Conservation (phyloP, 2,888 invertebrate genomes). For the Hemicrepidius hirtus region DNA sequence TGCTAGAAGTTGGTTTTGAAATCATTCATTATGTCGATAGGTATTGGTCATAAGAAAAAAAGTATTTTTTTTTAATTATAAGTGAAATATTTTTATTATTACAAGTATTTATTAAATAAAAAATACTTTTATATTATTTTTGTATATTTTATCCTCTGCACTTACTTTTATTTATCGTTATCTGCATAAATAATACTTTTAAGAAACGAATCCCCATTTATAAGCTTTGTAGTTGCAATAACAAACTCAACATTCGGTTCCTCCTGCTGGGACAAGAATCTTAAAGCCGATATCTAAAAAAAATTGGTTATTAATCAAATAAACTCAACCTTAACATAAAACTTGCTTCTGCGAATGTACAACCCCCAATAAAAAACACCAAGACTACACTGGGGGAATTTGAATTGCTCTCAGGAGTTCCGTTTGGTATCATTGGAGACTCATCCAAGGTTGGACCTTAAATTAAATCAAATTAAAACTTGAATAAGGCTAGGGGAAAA, state of each 20-base stretch:
- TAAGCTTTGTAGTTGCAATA: conserved; percentile 92
- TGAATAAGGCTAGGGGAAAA: too few relatives aligned
- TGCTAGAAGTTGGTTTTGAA: conserved; percentile 95
- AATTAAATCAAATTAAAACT: too few relatives aligned
- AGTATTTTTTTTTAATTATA: neutral
- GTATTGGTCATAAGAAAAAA: conserved; percentile 67
- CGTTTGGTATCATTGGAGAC: conserved; percentile 71
- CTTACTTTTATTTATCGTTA: conserved; percentile 23
- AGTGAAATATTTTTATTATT: conserved; percentile 1
- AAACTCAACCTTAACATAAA: neutral
- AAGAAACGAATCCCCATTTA: conserved; percentile 92
- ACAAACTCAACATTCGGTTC: conserved; percentile 92
- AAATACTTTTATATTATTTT: too few relatives aligned
- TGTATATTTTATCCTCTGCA: too few relatives aligned
- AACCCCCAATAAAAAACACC: conserved; percentile 97
- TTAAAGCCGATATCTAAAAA: conserved; percentile 80
- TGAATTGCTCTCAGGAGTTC: conserved; percentile 65
- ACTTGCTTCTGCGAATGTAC: conserved; percentile 90
- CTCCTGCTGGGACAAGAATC: conserved; percentile 84
- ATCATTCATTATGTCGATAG: conserved; percentile 84
- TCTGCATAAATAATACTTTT: conserved; percentile 80
- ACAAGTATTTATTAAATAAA: too few relatives aligned
- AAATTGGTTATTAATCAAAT: neutral
- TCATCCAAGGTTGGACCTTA: conserved; percentile 81
- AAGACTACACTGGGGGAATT: conserved; percentile 84